These are phyloP conservation scores for Cerceris ruficornis DNA, from an alignment of 2,888 invertebrate species.

Conservation along the genomic window DNA sequence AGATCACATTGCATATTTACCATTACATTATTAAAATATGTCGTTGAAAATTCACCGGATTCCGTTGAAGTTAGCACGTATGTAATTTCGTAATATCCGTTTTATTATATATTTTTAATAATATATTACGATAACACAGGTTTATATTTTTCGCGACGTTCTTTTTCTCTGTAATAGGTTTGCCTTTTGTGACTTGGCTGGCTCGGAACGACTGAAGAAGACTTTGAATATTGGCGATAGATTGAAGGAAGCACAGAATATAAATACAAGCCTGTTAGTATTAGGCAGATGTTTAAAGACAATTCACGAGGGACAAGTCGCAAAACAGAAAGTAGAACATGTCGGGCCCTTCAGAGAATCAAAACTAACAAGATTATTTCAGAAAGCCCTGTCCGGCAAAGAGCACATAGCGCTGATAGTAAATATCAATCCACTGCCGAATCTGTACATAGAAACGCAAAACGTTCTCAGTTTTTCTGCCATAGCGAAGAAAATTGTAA, in stretches of 20 bases:
- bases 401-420: slow-evolving; percentile 93
- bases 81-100: slow-evolving; percentile 55
- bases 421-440: slow-evolving; percentile 90
- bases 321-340: slow-evolving; percentile 70
- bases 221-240: slow-evolving; percentile 91
- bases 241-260: slow-evolving; percentile 93
- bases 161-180: slow-evolving; percentile 80
- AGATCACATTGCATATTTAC: slow-evolving; percentile 96
- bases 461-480: slow-evolving; percentile 94
- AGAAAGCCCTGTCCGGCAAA: slow-evolving; percentile 89
- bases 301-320: slow-evolving; percentile 81
- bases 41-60: slow-evolving; percentile 70
- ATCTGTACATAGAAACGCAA: slow-evolving; percentile 91
- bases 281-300: slow-evolving; percentile 91
- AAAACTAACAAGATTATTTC: slow-evolving; percentile 93
- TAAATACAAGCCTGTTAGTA: slow-evolving; percentile 94
- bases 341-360: slow-evolving; percentile 89
- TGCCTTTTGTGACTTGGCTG: slow-evolving; percentile 95
- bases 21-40: slow-evolving; percentile 88
- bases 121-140: background rate
- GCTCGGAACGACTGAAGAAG: slow-evolving; percentile 92
- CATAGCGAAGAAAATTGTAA: slow-evolving; percentile 87
- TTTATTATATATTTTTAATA: slow-evolving; percentile 5
- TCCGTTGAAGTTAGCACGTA: slow-evolving; percentile 76
- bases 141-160: slow-evolving; percentile 2